Evolutionary conservation across 2,797 vertebrate genomes (phyloP).

Genomic region (Antennarius maculatus): DNA sequence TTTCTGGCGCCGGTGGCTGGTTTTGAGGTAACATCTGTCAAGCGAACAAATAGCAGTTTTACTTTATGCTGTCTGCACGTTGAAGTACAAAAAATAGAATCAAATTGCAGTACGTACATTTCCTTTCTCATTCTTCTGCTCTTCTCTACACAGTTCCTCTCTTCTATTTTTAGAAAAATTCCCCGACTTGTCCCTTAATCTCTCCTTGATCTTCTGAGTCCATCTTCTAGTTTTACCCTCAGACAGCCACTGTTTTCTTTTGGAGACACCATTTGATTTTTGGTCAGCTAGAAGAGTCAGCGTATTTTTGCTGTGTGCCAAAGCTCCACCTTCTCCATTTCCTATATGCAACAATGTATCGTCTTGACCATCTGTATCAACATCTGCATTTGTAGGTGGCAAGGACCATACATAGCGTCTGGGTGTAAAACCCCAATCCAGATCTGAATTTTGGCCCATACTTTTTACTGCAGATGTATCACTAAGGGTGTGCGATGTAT

Average conservation of each 20-base stretch:
- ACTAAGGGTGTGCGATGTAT: slow-evolving; percentile 5
- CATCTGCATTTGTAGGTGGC: slow-evolving; percentile 17
- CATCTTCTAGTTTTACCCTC: slow-evolving; percentile 64
- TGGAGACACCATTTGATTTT: slow-evolving; percentile 17
- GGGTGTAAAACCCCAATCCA: slow-evolving; percentile 28
- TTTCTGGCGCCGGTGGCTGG: slow-evolving; percentile 29
- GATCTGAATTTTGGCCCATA: slow-evolving; percentile 27
- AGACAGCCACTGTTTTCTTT: slow-evolving; percentile 49
- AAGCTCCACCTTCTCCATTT: slow-evolving; percentile 43
- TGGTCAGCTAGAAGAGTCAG: slow-evolving; percentile 28
- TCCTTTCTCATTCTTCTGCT: slow-evolving; percentile 17
- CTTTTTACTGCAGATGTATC: slow-evolving; percentile 20
- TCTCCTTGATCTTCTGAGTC: slow-evolving; percentile 79
- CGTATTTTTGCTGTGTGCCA: slow-evolving; percentile 23
- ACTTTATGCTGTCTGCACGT: background rate
- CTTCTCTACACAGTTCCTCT: slow-evolving; percentile 20
- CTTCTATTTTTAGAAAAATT: slow-evolving; percentile 48
- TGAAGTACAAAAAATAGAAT: slow-evolving; percentile 7
- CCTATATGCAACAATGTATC: slow-evolving; percentile 16
- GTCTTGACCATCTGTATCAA: slow-evolving; percentile 12
- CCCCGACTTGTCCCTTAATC: slow-evolving; percentile 63
- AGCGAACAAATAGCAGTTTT: slow-evolving; percentile 14
- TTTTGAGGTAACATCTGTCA: slow-evolving; percentile 38
- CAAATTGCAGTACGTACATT: slow-evolving; percentile 47
- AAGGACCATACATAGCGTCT: slow-evolving; percentile 52